Evolutionary conservation across 2,888 invertebrate species (phyloP).

Genomic region (Disparrhopalites patrizii): DNA sequence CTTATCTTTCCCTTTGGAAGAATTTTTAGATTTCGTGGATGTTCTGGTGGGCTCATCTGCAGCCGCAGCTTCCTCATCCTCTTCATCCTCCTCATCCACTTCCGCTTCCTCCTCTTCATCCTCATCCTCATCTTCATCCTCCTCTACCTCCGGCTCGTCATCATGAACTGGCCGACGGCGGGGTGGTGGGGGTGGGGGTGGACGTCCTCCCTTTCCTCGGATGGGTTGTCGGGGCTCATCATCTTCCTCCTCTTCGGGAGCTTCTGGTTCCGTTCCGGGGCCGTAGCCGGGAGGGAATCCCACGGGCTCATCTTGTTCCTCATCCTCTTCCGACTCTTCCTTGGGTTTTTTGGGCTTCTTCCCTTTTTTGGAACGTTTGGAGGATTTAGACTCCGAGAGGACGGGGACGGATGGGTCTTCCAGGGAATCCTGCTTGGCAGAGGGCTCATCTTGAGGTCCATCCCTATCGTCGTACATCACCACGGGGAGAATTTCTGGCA

Average conservation of each 20-base stretch:
- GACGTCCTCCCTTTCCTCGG: not conserved
- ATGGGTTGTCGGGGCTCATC: not conserved
- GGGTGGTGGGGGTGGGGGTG: no score
- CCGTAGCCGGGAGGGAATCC: not conserved
- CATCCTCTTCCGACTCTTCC: constrained; percentile 23
- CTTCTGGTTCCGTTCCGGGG: not conserved
- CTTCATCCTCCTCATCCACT: constrained; percentile 23
- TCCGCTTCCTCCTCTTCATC: constrained; percentile 20
- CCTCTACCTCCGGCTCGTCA: constrained; percentile 2
- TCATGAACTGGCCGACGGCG: no score
- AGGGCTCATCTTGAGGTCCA: not conserved
- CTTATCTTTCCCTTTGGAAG: not conserved
- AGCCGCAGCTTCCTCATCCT: constrained; percentile 14
- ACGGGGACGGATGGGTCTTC: constrained; percentile 12
- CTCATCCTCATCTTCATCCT: constrained; percentile 17
- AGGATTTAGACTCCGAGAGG: constrained; percentile 4
- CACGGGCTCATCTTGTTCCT: constrained; percentile 20
- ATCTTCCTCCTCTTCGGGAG: constrained; percentile 13
- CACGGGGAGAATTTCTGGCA: constrained; percentile 24
- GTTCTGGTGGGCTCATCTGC: not conserved
- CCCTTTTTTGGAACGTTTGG: constrained; percentile 19
- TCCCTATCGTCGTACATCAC: constrained; percentile 15
- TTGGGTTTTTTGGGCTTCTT: constrained; percentile 15
- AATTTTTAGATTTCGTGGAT: not conserved
- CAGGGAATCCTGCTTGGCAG: not conserved